Conservation (phyloP, 1,140 invertebrate genomes). For the Trissolcus basalis region DNA sequence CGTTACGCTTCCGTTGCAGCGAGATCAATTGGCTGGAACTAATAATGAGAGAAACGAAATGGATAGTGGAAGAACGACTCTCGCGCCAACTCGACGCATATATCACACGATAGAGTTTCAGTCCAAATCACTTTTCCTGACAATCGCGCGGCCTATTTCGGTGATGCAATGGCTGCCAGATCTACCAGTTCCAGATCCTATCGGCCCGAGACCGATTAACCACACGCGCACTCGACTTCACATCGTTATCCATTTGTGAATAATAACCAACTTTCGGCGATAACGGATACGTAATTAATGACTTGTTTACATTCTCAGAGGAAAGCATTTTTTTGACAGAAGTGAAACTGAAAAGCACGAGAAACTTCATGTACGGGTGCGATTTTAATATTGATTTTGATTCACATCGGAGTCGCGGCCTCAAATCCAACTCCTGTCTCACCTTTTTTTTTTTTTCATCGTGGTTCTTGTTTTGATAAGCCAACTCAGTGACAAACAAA, state of each 20-base stretch:
- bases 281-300: constrained; percentile 11
- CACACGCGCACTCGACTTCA: background rate
- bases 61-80: constrained; percentile 23
- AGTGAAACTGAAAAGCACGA: constrained; percentile 21
- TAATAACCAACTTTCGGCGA: constrained; percentile 15
- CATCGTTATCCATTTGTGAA: constrained; percentile 14
- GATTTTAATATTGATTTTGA: constrained; percentile 11
- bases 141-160: too few species aligned
- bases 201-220: background rate
- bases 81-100: constrained; percentile 9
- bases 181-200: too few species aligned
- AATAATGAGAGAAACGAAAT: constrained; percentile 46
- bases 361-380: constrained; percentile 4
- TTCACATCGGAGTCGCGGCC: too few species aligned
- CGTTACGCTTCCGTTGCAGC: constrained; percentile 14
- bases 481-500: too few species aligned
- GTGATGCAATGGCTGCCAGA: too few species aligned
- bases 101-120: background rate
- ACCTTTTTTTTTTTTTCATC: too few species aligned
- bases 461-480: too few species aligned
- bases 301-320: constrained; percentile 11
- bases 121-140: too few species aligned
- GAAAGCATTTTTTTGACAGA: constrained; percentile 23
- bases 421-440: too few species aligned
- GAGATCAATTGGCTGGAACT: constrained; percentile 58